Conservation (phyloP, 2,113 vertebrate genomes). For the Microcebus jonahi region DNA sequence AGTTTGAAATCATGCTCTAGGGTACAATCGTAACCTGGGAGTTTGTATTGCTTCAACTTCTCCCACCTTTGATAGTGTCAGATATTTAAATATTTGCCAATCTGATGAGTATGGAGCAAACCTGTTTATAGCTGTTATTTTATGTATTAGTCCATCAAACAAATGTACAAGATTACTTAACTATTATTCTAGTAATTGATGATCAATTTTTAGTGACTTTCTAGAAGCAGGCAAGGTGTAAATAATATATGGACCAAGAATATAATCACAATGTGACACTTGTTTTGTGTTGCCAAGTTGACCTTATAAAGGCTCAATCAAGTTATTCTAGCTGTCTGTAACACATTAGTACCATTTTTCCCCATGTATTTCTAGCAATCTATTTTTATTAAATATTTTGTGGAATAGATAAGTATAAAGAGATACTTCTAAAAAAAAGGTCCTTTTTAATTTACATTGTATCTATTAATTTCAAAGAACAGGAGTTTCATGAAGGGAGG, state of each 20-base stretch:
- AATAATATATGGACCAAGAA: background rate
- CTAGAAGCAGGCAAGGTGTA: background rate
- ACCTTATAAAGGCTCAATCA: background rate
- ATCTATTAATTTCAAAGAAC: background rate
- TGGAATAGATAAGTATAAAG: background rate
- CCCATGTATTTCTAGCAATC: background rate
- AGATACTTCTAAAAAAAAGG: background rate
- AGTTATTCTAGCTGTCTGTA: background rate
- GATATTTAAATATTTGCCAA: background rate
- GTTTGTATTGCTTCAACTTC: background rate
- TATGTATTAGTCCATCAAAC: background rate
- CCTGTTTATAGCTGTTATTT: background rate
- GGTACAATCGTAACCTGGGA: too few species aligned
- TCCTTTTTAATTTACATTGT: background rate
- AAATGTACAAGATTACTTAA: background rate
- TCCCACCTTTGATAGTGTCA: background rate
- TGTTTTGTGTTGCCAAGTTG: background rate
- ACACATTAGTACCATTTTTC: background rate
- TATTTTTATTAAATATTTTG: background rate
- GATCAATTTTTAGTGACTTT: background rate
- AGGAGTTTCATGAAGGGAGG: background rate
- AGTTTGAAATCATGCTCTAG: background rate
- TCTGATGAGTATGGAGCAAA: background rate
- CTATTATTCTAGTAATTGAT: background rate
- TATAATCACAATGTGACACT: background rate